Evolutionary conservation across 2,797 vertebrate genomes (phyloP).

Genomic region (Sebastes kiyomatsui): DNA sequence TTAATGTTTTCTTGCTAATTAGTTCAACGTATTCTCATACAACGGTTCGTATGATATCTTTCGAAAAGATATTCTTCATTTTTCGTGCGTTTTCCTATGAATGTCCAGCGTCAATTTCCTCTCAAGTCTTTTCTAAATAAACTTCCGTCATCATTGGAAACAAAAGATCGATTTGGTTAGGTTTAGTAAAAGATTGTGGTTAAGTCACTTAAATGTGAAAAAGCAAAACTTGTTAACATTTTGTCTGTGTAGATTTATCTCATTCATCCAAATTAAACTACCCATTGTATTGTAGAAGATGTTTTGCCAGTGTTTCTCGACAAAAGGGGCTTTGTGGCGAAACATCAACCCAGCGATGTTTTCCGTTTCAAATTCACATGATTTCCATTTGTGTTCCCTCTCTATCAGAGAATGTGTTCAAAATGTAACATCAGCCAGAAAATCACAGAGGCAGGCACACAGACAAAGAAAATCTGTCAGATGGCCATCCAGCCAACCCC

Average conservation of each 20-base stretch:
- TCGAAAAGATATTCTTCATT: no score
- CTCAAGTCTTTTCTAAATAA: no score
- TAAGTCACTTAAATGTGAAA: not conserved
- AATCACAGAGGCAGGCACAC: not conserved
- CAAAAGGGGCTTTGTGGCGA: not conserved
- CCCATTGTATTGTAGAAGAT: not conserved
- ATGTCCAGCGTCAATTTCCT: no score
- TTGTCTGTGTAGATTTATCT: not conserved
- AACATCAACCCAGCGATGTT: not conserved
- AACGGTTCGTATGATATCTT: no score
- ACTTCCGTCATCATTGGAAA: no score
- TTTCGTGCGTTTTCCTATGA: no score
- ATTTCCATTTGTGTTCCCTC: not conserved
- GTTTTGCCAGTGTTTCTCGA: not conserved
- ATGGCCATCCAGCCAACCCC: not conserved
- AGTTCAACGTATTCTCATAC: no score
- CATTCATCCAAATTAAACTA: not conserved
- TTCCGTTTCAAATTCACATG: not conserved
- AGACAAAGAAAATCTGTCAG: conserved; percentile 4
- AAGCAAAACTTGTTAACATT: not conserved
- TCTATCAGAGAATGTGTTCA: not conserved
- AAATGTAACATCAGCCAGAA: not conserved
- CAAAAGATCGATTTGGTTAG: no score
- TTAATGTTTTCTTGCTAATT: no score
- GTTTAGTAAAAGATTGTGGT: no score